These are phyloP conservation scores for Eublepharis macularius DNA, from an alignment of 2,113 vertebrate species.

Conservation along the genomic window DNA sequence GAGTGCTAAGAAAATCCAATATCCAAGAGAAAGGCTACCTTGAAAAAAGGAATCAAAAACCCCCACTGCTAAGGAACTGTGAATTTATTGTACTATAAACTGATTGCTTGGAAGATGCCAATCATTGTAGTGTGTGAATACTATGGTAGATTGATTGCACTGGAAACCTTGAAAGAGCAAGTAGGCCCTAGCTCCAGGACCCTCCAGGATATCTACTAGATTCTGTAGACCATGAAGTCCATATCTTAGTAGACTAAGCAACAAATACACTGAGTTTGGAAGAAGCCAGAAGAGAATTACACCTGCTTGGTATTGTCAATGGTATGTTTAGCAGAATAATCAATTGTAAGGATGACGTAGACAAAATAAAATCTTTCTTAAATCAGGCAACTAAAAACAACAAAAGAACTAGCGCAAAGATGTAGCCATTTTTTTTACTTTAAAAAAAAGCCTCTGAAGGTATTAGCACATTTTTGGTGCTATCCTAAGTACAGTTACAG, in stretches of 20 bases:
- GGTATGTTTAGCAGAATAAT: not conserved
- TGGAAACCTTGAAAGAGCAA: not conserved
- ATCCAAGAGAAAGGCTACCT: not conserved
- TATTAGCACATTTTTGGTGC: conserved; percentile 39
- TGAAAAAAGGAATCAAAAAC: not conserved
- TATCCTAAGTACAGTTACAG: too few relatives aligned
- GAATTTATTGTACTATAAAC: not conserved
- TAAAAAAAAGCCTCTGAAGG: not conserved
- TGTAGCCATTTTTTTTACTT: not conserved
- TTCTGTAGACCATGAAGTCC: not conserved
- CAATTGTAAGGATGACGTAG: conserved; percentile 26
- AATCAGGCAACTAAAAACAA: conserved; percentile 24
- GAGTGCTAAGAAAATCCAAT: not conserved
- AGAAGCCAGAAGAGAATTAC: conserved; percentile 1
- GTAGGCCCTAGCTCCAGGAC: conserved; percentile 5
- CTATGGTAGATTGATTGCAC: not conserved
- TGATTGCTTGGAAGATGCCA: not conserved
- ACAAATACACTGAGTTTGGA: not conserved
- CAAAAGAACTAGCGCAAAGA: not conserved
- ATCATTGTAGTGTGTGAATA: conserved; percentile 13
- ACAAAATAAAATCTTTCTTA: not conserved
- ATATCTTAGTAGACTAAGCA: not conserved
- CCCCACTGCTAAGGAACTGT: not conserved
- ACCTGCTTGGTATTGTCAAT: not conserved
- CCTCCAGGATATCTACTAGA: not conserved